Percentiles rank a stretch among this genome's conserved stretches.
These are phyloP conservation scores for Pristionchus exspectatus DNA, from an alignment of 2,888 invertebrate species.

Conservation along the genomic window DNA sequence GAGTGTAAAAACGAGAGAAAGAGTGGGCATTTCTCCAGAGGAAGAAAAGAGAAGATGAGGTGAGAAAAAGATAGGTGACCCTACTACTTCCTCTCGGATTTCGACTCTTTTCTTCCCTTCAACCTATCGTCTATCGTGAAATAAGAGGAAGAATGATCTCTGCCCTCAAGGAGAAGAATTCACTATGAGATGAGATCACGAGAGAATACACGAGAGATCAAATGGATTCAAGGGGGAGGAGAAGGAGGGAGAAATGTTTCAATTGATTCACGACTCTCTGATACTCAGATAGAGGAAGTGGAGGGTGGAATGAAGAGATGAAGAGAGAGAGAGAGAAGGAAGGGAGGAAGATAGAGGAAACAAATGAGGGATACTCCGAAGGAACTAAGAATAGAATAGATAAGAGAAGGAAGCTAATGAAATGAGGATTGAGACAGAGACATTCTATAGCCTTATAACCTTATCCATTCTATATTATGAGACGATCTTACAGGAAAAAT, in stretches of 20 bases:
- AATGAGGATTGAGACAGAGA: not conserved
- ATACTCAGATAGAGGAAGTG: not conserved
- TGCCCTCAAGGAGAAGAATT: not conserved
- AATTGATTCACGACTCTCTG: not conserved
- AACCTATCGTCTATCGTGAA: not conserved
- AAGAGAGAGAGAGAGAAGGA: not conserved
- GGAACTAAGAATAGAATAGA: conserved; percentile 6
- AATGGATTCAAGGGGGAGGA: not conserved
- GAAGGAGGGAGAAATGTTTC: not conserved
- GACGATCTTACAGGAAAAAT: not conserved
- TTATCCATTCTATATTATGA: not conserved
- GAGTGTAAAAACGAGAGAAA: conserved; percentile 5
- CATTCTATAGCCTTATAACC: not conserved
- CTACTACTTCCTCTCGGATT: not conserved
- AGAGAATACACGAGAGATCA: not conserved
- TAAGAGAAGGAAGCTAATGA: not conserved
- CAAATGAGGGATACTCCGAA: not conserved
- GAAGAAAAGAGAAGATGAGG: not conserved
- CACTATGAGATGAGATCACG: not conserved
- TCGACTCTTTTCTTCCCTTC: not conserved
- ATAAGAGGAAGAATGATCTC: conserved; percentile 23
- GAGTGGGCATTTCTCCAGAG: not conserved
- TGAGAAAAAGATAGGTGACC: not conserved
- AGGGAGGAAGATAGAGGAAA: not conserved
- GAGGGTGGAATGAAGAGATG: not conserved